Percentiles rank a stretch among this genome's conserved stretches.
These are phyloP conservation scores for Euura saliciscinereae DNA, from an alignment of 1,140 invertebrate species.

Conservation along the genomic window DNA sequence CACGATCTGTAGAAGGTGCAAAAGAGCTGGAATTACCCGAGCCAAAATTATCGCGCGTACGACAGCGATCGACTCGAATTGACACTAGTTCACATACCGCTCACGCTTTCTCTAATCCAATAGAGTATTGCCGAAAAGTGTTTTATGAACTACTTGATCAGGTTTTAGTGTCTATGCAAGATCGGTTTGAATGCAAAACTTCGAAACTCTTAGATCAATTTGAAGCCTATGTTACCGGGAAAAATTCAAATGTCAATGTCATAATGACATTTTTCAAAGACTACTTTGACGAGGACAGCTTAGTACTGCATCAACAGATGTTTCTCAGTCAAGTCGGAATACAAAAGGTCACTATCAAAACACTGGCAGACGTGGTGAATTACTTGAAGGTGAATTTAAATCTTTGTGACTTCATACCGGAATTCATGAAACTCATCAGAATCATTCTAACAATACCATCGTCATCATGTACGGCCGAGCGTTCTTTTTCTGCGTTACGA, in stretches of 20 bases:
- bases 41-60: background rate
- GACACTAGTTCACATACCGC: background rate
- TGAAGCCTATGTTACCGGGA: background rate
- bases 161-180: constrained; percentile 1
- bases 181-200: constrained; percentile 3
- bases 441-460: constrained; percentile 25
- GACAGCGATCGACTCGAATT: background rate
- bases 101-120: background rate
- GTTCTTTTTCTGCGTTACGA: constrained; percentile 24
- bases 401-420: constrained; percentile 2
- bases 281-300: background rate
- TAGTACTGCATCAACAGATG: background rate
- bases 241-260: background rate
- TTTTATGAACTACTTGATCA: constrained; percentile 1
- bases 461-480: constrained; percentile 26
- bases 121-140: background rate
- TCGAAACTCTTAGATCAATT: background rate
- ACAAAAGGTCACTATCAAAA: background rate
- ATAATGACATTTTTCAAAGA: background rate
- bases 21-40: background rate
- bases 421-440: constrained; percentile 18
- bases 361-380: background rate
- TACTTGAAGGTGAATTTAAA: background rate
- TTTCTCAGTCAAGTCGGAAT: background rate
- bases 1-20: background rate